phyloP scores from a whole-genome alignment of 1,140 invertebrate genomes.

The Idris sp. region DNA sequence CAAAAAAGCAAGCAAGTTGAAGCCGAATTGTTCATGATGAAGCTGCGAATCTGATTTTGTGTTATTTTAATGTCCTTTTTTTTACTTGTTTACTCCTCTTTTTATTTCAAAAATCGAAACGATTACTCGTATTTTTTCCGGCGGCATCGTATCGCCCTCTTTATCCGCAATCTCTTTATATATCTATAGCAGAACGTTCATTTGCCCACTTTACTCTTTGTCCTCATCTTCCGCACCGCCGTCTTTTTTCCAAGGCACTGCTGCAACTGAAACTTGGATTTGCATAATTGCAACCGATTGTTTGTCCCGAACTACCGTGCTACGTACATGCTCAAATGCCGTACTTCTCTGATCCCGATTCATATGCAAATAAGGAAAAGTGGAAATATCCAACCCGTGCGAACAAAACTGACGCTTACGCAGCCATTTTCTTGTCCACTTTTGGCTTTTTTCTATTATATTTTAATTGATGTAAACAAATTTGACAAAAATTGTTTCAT shows the following conservation, averaged over 20 bases:
- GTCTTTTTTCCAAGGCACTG: conserved; percentile 66
- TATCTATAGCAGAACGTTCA: conserved; percentile 51
- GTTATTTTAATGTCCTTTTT: conserved; percentile 21
- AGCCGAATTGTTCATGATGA: conserved; percentile 44
- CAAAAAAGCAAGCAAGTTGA: conserved; percentile 43
- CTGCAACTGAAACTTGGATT: conserved; percentile 70
- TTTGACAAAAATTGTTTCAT: conserved; percentile 52
- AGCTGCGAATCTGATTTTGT: conserved; percentile 38
- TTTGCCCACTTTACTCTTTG: conserved; percentile 54
- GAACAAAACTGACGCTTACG: conserved; percentile 68
- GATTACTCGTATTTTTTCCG: conserved; percentile 28
- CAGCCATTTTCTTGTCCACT: conserved; percentile 61
- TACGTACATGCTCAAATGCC: conserved; percentile 67
- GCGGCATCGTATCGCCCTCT: conserved; percentile 31
- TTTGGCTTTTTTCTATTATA: conserved; percentile 57
- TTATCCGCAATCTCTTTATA: conserved; percentile 48
- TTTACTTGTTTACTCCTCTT: conserved; percentile 13
- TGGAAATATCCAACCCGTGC: conserved; percentile 60
- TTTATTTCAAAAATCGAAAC: conserved; percentile 14
- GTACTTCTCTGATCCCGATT: conserved; percentile 71
- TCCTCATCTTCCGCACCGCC: conserved; percentile 40
- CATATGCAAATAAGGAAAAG: conserved; percentile 74
- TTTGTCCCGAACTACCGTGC: conserved; percentile 73
- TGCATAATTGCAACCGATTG: conserved; percentile 76
- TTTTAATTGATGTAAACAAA: too few relatives aligned